Evolutionary conservation across 2,797 vertebrate genomes (phyloP).

Genomic region (Epinephelus coioides): DNA sequence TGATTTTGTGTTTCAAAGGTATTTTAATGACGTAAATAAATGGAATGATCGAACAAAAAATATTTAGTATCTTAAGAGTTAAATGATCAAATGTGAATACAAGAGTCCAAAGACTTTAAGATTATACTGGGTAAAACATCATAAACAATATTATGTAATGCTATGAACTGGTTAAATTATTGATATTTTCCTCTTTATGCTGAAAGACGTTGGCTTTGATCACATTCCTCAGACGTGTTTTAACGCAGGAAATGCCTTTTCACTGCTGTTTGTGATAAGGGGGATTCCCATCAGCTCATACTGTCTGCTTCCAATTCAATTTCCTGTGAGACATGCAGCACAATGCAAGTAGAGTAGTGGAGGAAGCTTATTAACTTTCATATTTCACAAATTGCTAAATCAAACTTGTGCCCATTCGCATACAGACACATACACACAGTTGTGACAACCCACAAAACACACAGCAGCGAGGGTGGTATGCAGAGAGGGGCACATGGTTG

Average conservation of each 20-base stretch:
- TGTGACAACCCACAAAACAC: conserved; percentile 19
- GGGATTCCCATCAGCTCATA: conserved; percentile 65
- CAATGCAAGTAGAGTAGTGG: conserved; percentile 48
- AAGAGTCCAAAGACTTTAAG: not conserved
- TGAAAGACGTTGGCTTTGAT: conserved; percentile 22
- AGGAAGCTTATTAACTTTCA: conserved; percentile 44
- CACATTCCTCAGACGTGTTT: conserved; percentile 35
- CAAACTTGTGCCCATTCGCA: conserved; percentile 1
- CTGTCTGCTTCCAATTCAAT: conserved; percentile 43
- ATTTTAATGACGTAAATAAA: not conserved
- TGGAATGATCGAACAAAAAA: not conserved
- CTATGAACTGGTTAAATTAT: not conserved
- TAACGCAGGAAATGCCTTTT: conserved; percentile 61
- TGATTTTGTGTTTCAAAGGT: not conserved
- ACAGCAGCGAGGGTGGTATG: conserved; percentile 36
- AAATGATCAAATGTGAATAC: not conserved
- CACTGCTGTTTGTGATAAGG: conserved; percentile 49
- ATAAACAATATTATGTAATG: not conserved
- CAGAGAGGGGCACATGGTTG: conserved; percentile 9
- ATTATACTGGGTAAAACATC: not conserved
- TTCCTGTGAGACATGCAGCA: conserved; percentile 59
- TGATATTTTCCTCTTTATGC: conserved; percentile 1
- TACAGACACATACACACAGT: not conserved
- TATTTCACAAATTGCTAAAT: conserved; percentile 20
- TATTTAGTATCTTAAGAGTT: not conserved